A percentile compares a stretch with the other conserved stretches of the same genome.
Conservation (phyloP, 2,888 invertebrate species). For the Drosophila colorata region DNA sequence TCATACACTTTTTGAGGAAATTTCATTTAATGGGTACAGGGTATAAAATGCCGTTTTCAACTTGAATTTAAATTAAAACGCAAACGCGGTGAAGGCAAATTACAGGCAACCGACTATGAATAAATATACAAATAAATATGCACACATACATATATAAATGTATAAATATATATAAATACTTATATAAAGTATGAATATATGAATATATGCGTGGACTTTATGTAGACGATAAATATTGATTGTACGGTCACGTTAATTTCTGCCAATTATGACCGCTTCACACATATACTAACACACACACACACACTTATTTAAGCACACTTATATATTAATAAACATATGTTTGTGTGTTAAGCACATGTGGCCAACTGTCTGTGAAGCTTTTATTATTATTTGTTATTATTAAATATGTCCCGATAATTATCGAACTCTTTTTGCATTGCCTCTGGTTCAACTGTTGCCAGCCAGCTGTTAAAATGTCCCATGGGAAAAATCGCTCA, state of each 20-base stretch:
- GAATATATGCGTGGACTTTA: constrained; percentile 38
- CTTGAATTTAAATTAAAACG: constrained; percentile 79
- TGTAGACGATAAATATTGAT: constrained; percentile 75
- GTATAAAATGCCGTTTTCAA: constrained; percentile 53
- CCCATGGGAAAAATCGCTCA: background rate
- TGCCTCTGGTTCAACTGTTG: constrained; percentile 16
- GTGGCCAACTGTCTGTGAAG: constrained; percentile 33
- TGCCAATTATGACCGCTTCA: constrained; percentile 70
- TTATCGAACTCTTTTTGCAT: constrained; percentile 53
- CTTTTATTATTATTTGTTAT: constrained; percentile 57
- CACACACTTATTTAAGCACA: constrained; percentile 3
- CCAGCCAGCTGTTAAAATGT: constrained; percentile 41
- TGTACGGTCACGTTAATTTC: constrained; percentile 74
- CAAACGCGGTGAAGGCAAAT: constrained; percentile 60
- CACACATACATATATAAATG: constrained; percentile 10
- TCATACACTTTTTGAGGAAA: background rate
- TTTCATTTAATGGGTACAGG: background rate
- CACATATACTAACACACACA: constrained; percentile 22
- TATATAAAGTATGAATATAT: constrained; percentile 31
- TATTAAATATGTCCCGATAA: constrained; percentile 65
- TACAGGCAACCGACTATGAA: constrained; percentile 55
- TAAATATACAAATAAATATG: constrained; percentile 42
- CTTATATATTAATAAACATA: constrained; percentile 21
- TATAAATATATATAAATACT: constrained; percentile 12
- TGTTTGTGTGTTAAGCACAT: constrained; percentile 10